phyloP scores from a whole-genome alignment of 2,113 vertebrate genomes.

The Stictonetta naevosa region DNA sequence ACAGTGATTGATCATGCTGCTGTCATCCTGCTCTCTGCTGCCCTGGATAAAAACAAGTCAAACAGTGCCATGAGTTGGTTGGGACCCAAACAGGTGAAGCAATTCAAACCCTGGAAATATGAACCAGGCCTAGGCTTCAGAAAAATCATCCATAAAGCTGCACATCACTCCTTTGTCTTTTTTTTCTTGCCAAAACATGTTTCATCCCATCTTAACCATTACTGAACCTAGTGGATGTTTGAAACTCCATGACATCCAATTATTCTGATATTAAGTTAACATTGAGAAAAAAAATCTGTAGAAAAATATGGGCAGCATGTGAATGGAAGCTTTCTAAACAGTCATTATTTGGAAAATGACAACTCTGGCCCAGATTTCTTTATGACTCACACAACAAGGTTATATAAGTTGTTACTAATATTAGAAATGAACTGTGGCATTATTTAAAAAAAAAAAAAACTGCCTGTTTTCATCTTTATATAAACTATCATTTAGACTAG shows the following conservation, averaged over 20 bases:
- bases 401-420: conserved; percentile 3
- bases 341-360: neutral
- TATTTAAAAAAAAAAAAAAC: neutral
- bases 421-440: neutral
- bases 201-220: neutral
- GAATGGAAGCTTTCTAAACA: neutral
- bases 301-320: neutral
- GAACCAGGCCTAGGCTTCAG: neutral
- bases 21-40: neutral
- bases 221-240: neutral
- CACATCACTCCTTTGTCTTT: neutral
- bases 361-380: neutral
- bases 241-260: neutral
- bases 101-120: neutral
- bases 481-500: neutral
- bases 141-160: neutral
- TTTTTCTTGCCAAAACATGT: neutral
- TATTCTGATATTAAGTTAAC: neutral
- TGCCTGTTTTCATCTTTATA: neutral
- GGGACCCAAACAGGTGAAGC: neutral
- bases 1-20: neutral
- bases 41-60: neutral
- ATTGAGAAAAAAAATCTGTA: neutral
- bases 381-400: neutral
- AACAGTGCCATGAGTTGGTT: neutral